Evolutionary conservation across 92 coral and sea anemone species (phyloP), one percentile per base, ranked within the genome.

Genomic region (Porites rus): DNA sequence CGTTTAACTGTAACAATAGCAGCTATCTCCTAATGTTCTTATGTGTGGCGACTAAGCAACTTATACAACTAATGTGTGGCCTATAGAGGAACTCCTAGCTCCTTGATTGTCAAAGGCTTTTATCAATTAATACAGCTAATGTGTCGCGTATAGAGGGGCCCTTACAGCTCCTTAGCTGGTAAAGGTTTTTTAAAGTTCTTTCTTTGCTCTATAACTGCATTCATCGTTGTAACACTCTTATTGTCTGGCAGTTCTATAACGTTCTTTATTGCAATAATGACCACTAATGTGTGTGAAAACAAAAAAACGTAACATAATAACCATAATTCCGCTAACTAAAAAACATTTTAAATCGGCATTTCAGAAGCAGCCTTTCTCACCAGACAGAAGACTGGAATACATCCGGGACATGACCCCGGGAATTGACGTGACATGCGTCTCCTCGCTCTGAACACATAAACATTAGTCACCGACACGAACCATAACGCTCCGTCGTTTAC

Each of bases 221-320:
- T 2, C 10, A 53, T 24, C 54, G 16, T 51, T 8, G 24, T 17
- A 25, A 76, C 43, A 13, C 31, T 61, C 58, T 17, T 51, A 8
- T 71, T 74, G 78, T 53, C 65, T 74, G 63, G 64, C 63, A 52
- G 20, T 38, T 56, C 77, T 51, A 18, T 52, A 38, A 74, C 78
- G 17, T 43, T 7, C 0, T 19, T 11, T 74, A 2, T 43, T 24
- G 53, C 50, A 22, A 22, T 16, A 46, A 17, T 56, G 16, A n/a
- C 19, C 64, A 8, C 69, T 77, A 38, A 62, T 46, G 0, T 77
- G 71, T 77, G 69, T 77, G 81, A 77, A 54, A 18, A 28, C 38
- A 11, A 46, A 6, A 11, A 54, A 56, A 50, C 8, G 38, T 8
- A 20, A 31, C 16, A 38, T 38, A 77, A 65, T 28, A 38, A 51